Conservation (phyloP, 2,797 vertebrate species). For the Choloepus didactylus region DNA sequence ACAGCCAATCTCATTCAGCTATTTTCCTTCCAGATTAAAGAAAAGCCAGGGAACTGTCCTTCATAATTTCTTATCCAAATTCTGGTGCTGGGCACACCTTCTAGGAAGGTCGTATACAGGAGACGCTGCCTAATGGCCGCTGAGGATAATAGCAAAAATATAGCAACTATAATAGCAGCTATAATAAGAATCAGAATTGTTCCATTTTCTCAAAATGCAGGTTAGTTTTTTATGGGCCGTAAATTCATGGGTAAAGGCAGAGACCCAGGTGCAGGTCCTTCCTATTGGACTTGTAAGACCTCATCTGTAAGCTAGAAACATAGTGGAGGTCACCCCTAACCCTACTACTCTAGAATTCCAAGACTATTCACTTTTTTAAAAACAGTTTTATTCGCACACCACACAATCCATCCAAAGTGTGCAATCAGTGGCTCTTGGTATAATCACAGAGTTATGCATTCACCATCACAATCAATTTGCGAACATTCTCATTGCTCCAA, state of each 20-base stretch:
- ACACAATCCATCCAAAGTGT: too few species aligned
- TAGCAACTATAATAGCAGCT: background rate
- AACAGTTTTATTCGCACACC: too few species aligned
- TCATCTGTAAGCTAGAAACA: background rate
- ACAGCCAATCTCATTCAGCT: background rate
- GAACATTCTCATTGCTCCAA: too few species aligned
- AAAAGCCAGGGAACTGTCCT: background rate
- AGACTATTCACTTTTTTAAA: background rate
- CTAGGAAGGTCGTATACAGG: background rate
- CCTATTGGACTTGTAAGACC: background rate
- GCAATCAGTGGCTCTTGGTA: too few species aligned
- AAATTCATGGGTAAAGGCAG: background rate
- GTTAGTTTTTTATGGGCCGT: too few species aligned
- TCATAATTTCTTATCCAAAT: background rate
- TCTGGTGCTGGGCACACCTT: background rate
- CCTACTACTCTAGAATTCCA: background rate
- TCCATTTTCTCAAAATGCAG: background rate
- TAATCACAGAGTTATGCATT: too few species aligned
- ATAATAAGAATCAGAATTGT: background rate
- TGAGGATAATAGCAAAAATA: background rate
- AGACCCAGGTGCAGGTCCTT: accelerated
- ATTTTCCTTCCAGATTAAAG: background rate
- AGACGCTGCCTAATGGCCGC: background rate
- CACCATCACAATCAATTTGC: too few species aligned
- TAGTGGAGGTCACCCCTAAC: background rate